Conservation (phyloP, 2,113 vertebrate genomes). For the Zeus faber region DNA sequence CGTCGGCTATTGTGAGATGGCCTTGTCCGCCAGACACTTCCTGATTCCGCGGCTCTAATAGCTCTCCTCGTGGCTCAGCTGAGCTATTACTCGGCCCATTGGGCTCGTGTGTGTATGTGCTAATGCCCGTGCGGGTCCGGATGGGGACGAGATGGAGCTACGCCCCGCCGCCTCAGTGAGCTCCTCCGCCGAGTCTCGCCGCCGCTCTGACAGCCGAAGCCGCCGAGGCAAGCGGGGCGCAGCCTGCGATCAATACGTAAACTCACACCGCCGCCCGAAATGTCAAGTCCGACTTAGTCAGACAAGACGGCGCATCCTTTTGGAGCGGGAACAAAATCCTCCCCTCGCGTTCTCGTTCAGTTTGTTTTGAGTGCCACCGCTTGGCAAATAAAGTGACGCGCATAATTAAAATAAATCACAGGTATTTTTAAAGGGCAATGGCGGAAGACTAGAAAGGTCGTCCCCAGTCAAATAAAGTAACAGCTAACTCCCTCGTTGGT, state of each 20-base stretch:
- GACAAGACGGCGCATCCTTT: conserved; percentile 6
- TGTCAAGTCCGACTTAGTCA: conserved; percentile 32
- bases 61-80: conserved; percentile 34
- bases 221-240: conserved; percentile 25
- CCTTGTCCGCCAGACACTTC: too few species aligned
- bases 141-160: conserved; percentile 41
- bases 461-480: too few species aligned
- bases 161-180: conserved; percentile 48
- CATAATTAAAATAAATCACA: conserved; percentile 7
- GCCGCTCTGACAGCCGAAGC: conserved; percentile 37
- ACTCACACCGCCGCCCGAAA: conserved; percentile 24
- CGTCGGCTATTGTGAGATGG: too few species aligned
- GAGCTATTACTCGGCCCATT: conserved; percentile 50
- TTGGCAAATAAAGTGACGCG: conserved; percentile 2
- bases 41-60: conserved; percentile 26
- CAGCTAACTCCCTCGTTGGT: not conserved
- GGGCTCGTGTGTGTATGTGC: conserved; percentile 33
- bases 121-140: conserved; percentile 30
- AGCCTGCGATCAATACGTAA: conserved; percentile 40
- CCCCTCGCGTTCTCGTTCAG: not conserved
- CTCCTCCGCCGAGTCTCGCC: conserved; percentile 23
- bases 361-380: not conserved
- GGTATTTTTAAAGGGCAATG: conserved; percentile 4
- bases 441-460: conserved; percentile 10
- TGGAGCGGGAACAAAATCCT: not conserved